These are phyloP conservation scores for Liolophura sinensis DNA, from an alignment of 1,140 invertebrate species.

Conservation along the genomic window DNA sequence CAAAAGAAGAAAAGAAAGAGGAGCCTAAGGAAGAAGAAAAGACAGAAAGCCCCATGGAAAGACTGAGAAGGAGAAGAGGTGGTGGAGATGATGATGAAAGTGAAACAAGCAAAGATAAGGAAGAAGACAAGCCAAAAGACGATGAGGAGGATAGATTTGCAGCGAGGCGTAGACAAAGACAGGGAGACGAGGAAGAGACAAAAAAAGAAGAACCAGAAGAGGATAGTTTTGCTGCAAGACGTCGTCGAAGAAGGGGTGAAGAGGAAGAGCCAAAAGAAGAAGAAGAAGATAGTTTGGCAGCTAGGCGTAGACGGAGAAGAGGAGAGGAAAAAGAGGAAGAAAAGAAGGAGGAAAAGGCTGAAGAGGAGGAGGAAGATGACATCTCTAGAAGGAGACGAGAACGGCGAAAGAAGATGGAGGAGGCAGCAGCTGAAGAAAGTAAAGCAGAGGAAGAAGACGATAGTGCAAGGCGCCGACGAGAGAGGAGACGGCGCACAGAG, in stretches of 20 bases:
- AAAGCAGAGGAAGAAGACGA: background rate
- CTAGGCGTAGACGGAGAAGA: no score
- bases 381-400: background rate
- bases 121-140: constrained; percentile 5
- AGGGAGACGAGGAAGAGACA: constrained; percentile 9
- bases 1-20: background rate
- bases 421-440: background rate
- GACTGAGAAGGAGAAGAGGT: background rate
- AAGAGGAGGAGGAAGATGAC: background rate
- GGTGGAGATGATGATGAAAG: background rate
- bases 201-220: constrained; percentile 2
- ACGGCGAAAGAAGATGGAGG: background rate
- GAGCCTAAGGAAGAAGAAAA: background rate
- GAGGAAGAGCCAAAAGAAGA: constrained; percentile 5
- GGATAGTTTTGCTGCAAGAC: background rate
- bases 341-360: background rate
- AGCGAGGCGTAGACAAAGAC: constrained; percentile 5
- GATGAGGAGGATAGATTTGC: constrained; percentile 5
- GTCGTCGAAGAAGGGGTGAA: background rate
- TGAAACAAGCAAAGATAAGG: constrained; percentile 1
- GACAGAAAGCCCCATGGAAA: no score
- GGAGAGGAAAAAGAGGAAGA: background rate
- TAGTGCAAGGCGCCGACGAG: background rate
- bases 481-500: constrained; percentile 6
- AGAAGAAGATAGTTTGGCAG: background rate